phyloP scores from a whole-genome alignment of 2,797 vertebrate genomes.

The Emys orbicularis region DNA sequence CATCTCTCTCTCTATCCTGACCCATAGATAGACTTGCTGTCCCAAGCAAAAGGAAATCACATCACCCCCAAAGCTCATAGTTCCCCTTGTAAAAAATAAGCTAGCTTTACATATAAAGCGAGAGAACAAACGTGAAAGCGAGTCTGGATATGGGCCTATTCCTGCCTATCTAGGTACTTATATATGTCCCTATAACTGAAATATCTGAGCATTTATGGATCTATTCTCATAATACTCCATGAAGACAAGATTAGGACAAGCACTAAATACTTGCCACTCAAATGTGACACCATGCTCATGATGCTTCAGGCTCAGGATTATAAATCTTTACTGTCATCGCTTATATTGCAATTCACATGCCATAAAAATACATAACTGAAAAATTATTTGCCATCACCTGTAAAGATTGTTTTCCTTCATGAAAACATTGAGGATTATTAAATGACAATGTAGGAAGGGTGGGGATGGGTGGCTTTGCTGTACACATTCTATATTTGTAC shows the following conservation, averaged over 20 bases:
- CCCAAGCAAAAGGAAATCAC: background rate
- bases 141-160: background rate
- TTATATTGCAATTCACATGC: background rate
- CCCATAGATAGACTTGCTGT: background rate
- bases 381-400: background rate
- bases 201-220: background rate
- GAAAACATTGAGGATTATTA: background rate
- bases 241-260: background rate
- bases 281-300: background rate
- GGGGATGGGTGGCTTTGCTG: background rate
- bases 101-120: background rate
- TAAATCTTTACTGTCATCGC: background rate
- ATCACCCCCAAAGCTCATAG: background rate
- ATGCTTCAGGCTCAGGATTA: background rate
- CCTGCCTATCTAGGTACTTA: background rate
- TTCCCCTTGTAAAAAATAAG: background rate
- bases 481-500: constrained; percentile 19
- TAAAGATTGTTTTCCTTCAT: background rate
- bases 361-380: background rate
- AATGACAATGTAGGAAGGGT: background rate
- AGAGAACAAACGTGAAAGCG: background rate
- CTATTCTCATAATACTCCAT: background rate
- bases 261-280: background rate
- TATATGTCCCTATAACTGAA: background rate
- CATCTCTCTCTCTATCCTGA: background rate